Evolutionary conservation across 2,888 invertebrate species (phyloP).

Genomic region (Augochlorella aurata): DNA sequence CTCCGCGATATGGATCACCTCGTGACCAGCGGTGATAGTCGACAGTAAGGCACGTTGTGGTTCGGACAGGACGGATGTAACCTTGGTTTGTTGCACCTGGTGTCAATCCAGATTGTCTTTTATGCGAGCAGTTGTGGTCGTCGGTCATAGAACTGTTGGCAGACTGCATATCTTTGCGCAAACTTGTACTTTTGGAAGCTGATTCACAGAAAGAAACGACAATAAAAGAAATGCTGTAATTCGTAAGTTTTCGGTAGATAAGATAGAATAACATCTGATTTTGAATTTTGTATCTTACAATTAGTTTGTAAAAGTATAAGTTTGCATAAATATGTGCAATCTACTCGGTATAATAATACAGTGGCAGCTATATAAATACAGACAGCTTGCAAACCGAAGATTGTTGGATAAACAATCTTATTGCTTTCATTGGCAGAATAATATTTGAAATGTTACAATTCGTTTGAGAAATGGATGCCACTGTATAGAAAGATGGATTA

Average conservation of each 20-base stretch:
- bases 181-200: background rate
- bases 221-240: too few relatives aligned
- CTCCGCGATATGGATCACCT: slow-evolving; percentile 93
- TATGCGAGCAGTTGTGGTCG: background rate
- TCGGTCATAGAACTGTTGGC: background rate
- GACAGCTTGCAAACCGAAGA: background rate
- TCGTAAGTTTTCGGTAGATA: too few relatives aligned
- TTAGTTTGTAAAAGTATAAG: background rate
- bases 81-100: slow-evolving; percentile 91
- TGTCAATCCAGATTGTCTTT: slow-evolving; percentile 25
- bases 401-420: background rate
- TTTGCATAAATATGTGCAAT: background rate
- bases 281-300: background rate
- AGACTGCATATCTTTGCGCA: background rate
- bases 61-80: slow-evolving; percentile 93
- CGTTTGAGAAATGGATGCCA: background rate
- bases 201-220: too few relatives aligned
- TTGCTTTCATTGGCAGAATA: background rate
- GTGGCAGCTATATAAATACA: background rate
- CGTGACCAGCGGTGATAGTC: slow-evolving; percentile 94
- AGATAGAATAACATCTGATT: background rate
- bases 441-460: background rate
- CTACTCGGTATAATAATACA: background rate
- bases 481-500: background rate
- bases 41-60: slow-evolving; percentile 96